Base-by-base conservation (phyloP, 2,797 vertebrate species). In the Notoglanidium macrostoma region DNA sequence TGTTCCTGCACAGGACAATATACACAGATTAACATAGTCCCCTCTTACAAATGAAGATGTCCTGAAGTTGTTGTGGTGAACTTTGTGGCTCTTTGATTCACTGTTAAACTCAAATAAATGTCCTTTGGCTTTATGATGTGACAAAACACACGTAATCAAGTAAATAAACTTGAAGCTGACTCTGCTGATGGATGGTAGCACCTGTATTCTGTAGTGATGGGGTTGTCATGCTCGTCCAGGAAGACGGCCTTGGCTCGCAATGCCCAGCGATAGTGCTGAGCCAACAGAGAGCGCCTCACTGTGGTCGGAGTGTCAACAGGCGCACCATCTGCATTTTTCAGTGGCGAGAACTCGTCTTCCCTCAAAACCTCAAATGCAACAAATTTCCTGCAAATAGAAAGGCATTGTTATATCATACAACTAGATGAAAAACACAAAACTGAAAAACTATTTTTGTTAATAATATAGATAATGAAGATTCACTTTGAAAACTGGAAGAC, bases 401-500 rank as follows among this genome's bases (percentile, higher is more conserved):
- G 4, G 9, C 44, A 23, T 0, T 15, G 19, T 83, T 51, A 11
- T 21, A 12, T 67, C 3, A 0, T 67, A 82, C 8, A 11, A 29
- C 23, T 7, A 32, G 1, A 51, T 44, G 3, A 29, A 15, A 44
- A 76, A 76, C 8, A 26, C 0, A 72, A 85, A 68, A 55, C 29
- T 40, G 40, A 40, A 40, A 40, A 40, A 40, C 40, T 40, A 40
- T 40, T 40, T 40, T 40, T 73, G 59, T 44, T 72, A 54, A 46
- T 14, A 79, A 73, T 12, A 29, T 9, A 0, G 51, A 83, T 0
- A 29, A 21, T 10, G 6, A 54, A 67, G 84, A 79, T 94, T 94
- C 88, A 99, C 98, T 96, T 97, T 77, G 98, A 96, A 90, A 99
- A 99, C 79, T 95, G 96, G 92, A 99, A 97, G 89, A 98, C 97